Percentiles rank a stretch among this genome's conserved stretches.
phyloP scores from a whole-genome alignment of 2,113 vertebrate species.

The Hipposideros armiger region DNA sequence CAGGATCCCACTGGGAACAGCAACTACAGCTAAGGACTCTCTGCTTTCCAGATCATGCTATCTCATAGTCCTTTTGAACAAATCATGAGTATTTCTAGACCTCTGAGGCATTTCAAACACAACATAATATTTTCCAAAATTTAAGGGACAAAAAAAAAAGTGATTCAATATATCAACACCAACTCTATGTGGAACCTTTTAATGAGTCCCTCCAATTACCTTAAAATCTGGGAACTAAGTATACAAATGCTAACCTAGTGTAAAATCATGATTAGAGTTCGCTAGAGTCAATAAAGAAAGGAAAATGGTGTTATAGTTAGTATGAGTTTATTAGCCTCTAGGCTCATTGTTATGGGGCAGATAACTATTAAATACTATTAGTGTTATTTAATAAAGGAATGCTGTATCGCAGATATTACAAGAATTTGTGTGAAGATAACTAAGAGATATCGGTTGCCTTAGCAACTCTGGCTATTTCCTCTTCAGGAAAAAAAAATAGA shows the following conservation, averaged over 20 bases:
- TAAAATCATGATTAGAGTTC: neutral
- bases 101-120: neutral
- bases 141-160: conserved; percentile 30
- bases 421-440: conserved; percentile 3
- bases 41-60: neutral
- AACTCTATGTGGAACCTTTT: neutral
- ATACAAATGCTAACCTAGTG: conserved; percentile 1
- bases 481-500: conserved; percentile 14
- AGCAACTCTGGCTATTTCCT: conserved; percentile 29
- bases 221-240: neutral
- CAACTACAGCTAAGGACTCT: conserved; percentile 14
- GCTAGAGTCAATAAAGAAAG: conserved; percentile 9
- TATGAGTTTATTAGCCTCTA: neutral
- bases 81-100: conserved; percentile 31
- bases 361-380: neutral
- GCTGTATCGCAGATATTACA: neutral
- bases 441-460: conserved; percentile 9
- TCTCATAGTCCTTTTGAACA: neutral
- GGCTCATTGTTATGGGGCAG: neutral
- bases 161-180: neutral
- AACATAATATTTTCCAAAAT: conserved; percentile 30
- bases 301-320: neutral
- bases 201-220: neutral
- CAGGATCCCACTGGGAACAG: conserved; percentile 17
- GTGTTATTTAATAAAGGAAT: neutral